These are phyloP conservation scores for Sminthurides aquaticus DNA, from an alignment of 2,888 invertebrate species.

Conservation along the genomic window DNA sequence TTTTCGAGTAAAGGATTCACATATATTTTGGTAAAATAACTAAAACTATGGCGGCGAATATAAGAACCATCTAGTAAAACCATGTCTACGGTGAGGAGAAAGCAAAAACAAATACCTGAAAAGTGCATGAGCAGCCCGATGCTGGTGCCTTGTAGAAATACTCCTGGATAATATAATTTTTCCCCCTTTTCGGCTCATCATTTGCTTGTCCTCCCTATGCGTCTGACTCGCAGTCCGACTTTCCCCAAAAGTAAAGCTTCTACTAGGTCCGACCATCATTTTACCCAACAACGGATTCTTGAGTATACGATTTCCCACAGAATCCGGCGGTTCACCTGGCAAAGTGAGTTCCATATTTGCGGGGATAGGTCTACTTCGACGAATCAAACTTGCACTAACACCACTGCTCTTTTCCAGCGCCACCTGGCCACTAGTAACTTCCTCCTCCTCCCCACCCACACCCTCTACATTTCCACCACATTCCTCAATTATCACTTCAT, in stretches of 20 bases:
- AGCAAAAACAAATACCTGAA: too few relatives aligned
- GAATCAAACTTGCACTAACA: background rate
- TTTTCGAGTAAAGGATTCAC: too few relatives aligned
- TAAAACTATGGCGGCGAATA: too few relatives aligned
- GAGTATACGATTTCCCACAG: background rate
- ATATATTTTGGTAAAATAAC: too few relatives aligned
- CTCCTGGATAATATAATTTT: slow-evolving; percentile 8
- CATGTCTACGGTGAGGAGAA: too few relatives aligned
- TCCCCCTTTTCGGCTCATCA: background rate
- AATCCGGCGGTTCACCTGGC: background rate
- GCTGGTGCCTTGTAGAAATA: slow-evolving; percentile 1
- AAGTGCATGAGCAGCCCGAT: background rate
- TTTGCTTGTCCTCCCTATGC: background rate
- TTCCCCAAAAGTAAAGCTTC: slow-evolving; percentile 7
- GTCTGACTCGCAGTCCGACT: background rate
- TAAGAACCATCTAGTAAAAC: too few relatives aligned
- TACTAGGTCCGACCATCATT: slow-evolving; percentile 2
- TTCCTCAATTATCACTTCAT: background rate
- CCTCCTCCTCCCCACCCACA: background rate
- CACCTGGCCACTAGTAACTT: background rate
- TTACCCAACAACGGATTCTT: slow-evolving; percentile 2
- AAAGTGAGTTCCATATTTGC: background rate
- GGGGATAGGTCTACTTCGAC: background rate
- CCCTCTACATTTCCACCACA: background rate
- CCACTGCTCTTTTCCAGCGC: background rate